Evolutionary conservation across 2,113 vertebrate genomes (phyloP).

Genomic region (Zapornia atra): DNA sequence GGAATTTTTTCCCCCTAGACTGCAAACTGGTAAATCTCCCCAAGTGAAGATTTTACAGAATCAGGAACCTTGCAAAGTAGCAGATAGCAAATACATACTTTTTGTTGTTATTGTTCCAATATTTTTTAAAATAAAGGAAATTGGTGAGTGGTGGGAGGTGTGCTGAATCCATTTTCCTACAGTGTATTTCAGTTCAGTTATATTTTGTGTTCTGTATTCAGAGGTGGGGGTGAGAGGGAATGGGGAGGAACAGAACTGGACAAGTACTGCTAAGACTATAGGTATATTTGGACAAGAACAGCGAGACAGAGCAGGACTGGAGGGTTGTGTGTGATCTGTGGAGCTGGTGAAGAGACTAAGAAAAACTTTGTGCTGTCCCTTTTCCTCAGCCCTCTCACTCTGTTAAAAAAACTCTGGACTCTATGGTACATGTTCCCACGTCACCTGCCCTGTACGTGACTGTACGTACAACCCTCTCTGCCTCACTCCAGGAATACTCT

Average conservation of each 20-base stretch:
- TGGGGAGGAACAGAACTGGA: neutral
- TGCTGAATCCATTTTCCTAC: neutral
- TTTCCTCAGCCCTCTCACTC: neutral
- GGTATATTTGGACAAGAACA: neutral
- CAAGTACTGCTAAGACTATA: neutral
- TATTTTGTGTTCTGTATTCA: neutral
- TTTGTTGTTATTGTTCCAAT: neutral
- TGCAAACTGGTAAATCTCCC: neutral
- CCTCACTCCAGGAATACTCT: neutral
- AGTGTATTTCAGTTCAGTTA: neutral
- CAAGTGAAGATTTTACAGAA: neutral
- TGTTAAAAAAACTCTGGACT: neutral
- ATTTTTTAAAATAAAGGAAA: neutral
- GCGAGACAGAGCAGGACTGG: neutral
- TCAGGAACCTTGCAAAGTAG: neutral
- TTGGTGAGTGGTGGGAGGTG: fast-evolving
- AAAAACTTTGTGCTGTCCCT: neutral
- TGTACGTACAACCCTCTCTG: neutral
- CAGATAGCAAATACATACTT: neutral
- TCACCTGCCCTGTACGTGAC: neutral
- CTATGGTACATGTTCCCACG: neutral
- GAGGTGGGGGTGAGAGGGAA: neutral
- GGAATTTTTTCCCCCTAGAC: neutral
- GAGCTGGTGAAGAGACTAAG: neutral
- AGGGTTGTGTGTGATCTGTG: fast-evolving